Evolutionary conservation across 2,113 vertebrate species (phyloP).

Genomic region (Cavia porcellus): DNA sequence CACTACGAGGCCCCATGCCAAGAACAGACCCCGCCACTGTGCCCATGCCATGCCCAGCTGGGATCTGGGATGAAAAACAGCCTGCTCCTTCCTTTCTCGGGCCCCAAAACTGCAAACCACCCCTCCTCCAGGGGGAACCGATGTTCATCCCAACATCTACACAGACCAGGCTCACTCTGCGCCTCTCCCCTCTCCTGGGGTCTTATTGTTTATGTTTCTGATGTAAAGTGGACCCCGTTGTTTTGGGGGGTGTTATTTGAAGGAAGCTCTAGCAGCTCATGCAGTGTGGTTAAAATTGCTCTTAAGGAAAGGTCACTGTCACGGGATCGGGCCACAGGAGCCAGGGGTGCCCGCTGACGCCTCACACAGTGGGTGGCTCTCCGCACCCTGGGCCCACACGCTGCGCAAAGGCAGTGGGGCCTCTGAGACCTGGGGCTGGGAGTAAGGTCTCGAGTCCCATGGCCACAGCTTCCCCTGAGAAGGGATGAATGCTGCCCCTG

Average conservation of each 20-base stretch:
- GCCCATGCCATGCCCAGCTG: background rate
- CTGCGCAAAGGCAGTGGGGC: too few species aligned
- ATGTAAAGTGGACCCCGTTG: background rate
- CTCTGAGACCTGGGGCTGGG: background rate
- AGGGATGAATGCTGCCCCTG: too few species aligned
- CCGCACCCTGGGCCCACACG: fast-evolving
- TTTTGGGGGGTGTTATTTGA: background rate
- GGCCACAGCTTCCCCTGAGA: background rate
- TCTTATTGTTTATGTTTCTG: background rate
- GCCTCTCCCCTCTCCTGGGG: background rate
- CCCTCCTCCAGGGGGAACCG: background rate
- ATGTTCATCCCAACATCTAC: fast-evolving
- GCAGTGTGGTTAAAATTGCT: background rate
- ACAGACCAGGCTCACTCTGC: background rate
- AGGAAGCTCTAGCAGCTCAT: background rate
- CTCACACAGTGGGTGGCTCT: fast-evolving
- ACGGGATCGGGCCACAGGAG: background rate
- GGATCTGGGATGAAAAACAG: background rate
- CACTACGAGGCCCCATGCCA: background rate
- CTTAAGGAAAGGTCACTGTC: background rate
- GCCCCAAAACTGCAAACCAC: background rate
- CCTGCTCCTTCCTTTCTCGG: background rate
- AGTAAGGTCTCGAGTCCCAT: background rate
- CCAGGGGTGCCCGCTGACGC: background rate
- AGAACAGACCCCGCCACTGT: background rate